phyloP scores from a whole-genome alignment of 2,113 vertebrate genomes.

The Proterorhinus semilunaris region DNA sequence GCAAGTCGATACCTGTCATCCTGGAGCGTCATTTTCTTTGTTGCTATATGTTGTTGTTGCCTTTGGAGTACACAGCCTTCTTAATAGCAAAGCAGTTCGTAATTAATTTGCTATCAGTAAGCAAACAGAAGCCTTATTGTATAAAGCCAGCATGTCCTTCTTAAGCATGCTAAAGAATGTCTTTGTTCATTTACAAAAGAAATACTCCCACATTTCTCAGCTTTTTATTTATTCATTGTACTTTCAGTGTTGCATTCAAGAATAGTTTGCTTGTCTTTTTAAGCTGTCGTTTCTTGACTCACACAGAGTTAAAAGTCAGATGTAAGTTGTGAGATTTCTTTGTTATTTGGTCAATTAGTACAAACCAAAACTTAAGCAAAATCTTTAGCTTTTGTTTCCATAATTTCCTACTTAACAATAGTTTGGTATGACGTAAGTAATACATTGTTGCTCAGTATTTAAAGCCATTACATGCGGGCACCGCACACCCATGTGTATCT shows the following conservation, averaged over 20 bases:
- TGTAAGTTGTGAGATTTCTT: not conserved
- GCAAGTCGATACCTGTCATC: slow-evolving; percentile 19
- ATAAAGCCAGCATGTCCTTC: not conserved
- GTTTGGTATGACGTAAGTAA: too few species aligned
- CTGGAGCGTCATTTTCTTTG: not conserved
- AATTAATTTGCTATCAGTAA: slow-evolving; percentile 43
- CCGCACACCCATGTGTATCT: not conserved
- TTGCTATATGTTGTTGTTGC: slow-evolving; percentile 24
- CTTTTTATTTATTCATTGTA: not conserved
- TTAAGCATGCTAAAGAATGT: not conserved
- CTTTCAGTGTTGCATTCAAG: not conserved
- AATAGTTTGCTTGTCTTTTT: too few species aligned
- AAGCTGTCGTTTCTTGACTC: not conserved
- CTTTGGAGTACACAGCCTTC: slow-evolving; percentile 4
- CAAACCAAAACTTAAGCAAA: too few species aligned
- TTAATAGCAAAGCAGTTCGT: slow-evolving; percentile 17
- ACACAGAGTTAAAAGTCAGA: not conserved
- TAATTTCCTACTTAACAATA: too few species aligned
- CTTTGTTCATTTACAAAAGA: not conserved
- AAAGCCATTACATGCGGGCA: not conserved
- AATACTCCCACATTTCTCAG: not conserved
- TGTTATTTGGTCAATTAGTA: too few species aligned
- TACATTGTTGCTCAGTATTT: too few species aligned
- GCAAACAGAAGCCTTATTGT: slow-evolving; percentile 44
- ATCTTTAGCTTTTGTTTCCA: too few species aligned